Percentiles rank a stretch among this genome's conserved stretches.
Evolutionary conservation across 2,888 invertebrate genomes (phyloP).

Genomic region (Ectropis crepuscularia): DNA sequence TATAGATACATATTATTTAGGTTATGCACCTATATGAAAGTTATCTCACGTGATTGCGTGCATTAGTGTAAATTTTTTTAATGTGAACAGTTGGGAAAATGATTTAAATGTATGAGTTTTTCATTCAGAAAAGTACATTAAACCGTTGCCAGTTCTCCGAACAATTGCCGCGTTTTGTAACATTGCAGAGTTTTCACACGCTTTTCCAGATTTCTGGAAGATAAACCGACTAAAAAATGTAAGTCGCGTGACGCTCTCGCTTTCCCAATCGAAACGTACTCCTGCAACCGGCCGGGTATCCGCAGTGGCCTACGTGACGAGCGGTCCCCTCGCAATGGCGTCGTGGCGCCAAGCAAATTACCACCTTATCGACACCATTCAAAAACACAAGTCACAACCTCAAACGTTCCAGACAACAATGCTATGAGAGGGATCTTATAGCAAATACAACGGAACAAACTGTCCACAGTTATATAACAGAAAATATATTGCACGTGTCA

Average conservation of each 20-base stretch:
- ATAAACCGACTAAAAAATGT: conserved; percentile 47
- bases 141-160: conserved; percentile 13
- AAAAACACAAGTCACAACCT: conserved; percentile 31
- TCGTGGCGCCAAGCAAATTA: conserved; percentile 79
- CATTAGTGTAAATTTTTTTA: no score
- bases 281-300: conserved; percentile 60
- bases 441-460: conserved; percentile 21
- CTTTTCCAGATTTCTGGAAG: conserved; percentile 61
- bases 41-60: no score
- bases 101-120: not conserved
- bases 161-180: conserved; percentile 32
- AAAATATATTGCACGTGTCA: conserved; percentile 74
- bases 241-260: conserved; percentile 24
- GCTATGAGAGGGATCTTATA: conserved; percentile 17
- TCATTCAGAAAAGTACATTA: conserved; percentile 9
- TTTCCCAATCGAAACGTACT: conserved; percentile 37
- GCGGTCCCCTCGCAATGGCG: conserved; percentile 77
- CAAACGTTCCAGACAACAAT: conserved; percentile 29
- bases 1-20: no score
- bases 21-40: no score
- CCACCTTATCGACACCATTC: conserved; percentile 72
- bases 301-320: conserved; percentile 83
- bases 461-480: conserved; percentile 67
- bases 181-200: conserved; percentile 44
- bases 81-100: no score